These are phyloP conservation scores for Trachelus stipa DNA, from an alignment of 2,888 invertebrate species.

Conservation along the genomic window DNA sequence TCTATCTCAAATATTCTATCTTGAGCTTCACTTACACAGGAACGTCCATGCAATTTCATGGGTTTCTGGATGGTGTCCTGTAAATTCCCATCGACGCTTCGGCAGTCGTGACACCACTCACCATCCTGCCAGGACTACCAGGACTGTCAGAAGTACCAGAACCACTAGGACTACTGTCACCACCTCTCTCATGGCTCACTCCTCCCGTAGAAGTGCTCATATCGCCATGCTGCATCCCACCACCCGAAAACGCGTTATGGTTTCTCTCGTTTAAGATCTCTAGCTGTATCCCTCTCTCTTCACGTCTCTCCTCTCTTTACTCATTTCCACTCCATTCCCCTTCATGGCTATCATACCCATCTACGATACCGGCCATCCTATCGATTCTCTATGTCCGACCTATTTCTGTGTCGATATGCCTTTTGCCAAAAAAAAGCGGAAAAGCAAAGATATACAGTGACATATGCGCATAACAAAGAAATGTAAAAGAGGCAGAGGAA, in stretches of 20 bases:
- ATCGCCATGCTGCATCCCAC: constrained; percentile 51
- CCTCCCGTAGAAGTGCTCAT: constrained; percentile 57
- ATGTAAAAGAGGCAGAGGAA: not conserved
- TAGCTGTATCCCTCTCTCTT: not conserved
- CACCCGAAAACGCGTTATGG: constrained; percentile 61
- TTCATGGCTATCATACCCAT: not conserved
- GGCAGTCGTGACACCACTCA: constrained; percentile 48
- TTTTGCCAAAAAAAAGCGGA: not conserved
- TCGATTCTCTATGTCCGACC: not conserved
- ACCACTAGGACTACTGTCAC: constrained; percentile 61
- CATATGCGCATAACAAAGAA: not conserved
- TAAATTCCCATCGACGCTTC: constrained; percentile 60
- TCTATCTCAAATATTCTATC: not conserved
- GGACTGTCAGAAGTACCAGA: not conserved
- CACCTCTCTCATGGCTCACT: constrained; percentile 61
- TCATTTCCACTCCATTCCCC: not conserved
- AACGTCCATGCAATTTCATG: constrained; percentile 61
- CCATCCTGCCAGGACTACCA: constrained; percentile 1
- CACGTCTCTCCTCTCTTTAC: not conserved
- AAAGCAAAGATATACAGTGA: not conserved
- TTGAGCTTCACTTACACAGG: constrained; percentile 34
- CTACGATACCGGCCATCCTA: not conserved
- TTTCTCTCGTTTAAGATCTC: constrained; percentile 54
- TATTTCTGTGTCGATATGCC: not conserved
- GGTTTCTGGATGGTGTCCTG: constrained; percentile 58